Conservation (phyloP, 2,888 invertebrate species). For the Mythimna lalbum region DNA sequence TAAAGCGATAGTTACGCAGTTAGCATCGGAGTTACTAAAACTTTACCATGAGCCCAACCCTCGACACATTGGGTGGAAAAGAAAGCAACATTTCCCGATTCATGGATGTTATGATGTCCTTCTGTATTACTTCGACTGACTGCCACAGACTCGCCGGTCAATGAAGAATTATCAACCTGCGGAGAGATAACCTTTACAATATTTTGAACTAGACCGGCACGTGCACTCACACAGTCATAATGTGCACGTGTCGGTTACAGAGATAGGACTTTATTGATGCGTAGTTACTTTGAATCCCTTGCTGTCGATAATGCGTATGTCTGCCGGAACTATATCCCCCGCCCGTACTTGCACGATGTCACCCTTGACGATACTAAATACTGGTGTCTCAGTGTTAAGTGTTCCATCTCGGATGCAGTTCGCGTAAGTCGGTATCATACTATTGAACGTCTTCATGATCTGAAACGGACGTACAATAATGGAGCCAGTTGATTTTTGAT, state of each 20-base stretch:
- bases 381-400: constrained; percentile 94
- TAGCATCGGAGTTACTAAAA: neutral
- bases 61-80: constrained; percentile 98
- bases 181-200: constrained; percentile 44
- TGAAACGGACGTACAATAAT: constrained; percentile 74
- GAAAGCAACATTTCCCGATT: constrained; percentile 97
- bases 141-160: constrained; percentile 98
- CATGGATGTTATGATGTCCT: constrained; percentile 97
- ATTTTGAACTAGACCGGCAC: constrained; percentile 19
- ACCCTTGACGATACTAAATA: constrained; percentile 97
- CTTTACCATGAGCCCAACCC: constrained; percentile 95
- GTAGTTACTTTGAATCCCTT: constrained; percentile 94
- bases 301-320: constrained; percentile 98
- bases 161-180: constrained; percentile 97
- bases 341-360: constrained; percentile 97
- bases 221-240: constrained; percentile 27
- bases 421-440: constrained; percentile 98
- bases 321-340: constrained; percentile 99
- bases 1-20: neutral
- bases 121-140: constrained; percentile 96
- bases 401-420: constrained; percentile 96
- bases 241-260: constrained; percentile 32
- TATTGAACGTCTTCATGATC: constrained; percentile 99
- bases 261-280: constrained; percentile 30
- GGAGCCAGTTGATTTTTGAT: neutral